Conservation (phyloP, 37 sponge, comb jelly and placozoan genomes). For the Beroe forskalii region DNA sequence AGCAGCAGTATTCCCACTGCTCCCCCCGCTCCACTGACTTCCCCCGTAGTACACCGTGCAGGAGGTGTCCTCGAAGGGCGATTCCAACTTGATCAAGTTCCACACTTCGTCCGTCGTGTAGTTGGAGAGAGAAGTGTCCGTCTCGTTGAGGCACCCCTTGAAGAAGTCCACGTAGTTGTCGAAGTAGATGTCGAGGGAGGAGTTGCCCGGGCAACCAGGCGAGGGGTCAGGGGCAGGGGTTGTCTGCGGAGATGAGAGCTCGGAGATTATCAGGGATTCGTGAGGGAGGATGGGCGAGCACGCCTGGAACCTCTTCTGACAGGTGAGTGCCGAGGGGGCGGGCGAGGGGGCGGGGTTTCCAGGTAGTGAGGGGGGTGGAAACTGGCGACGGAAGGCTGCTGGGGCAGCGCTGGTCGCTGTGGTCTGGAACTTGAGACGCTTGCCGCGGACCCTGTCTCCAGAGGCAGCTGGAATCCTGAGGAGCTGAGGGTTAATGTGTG, state of each 20-base stretch:
- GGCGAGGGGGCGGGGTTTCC: not conserved
- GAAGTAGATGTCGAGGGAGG: slow-evolving; percentile 4
- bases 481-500: not conserved
- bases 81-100: slow-evolving; percentile 47
- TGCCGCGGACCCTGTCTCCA: not conserved
- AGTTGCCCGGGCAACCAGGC: not conserved
- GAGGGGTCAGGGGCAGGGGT: not conserved
- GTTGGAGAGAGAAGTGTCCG: not conserved
- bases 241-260: not conserved
- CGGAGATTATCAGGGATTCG: slow-evolving; percentile 29
- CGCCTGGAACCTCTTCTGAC: not conserved
- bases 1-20: not conserved
- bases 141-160: not conserved
- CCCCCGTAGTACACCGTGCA: not conserved
- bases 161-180: slow-evolving; percentile 61
- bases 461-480: not conserved
- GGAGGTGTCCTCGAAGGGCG: slow-evolving; percentile 7
- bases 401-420: not conserved
- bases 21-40: not conserved
- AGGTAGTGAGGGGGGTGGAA: not conserved
- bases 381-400: not conserved
- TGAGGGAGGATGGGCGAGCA: slow-evolving; percentile 59
- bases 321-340: not conserved
- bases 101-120: slow-evolving; percentile 59
- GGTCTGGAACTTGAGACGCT: not conserved